phyloP scores from a whole-genome alignment of 2,888 invertebrate genomes.

The Plagodis dolabraria region DNA sequence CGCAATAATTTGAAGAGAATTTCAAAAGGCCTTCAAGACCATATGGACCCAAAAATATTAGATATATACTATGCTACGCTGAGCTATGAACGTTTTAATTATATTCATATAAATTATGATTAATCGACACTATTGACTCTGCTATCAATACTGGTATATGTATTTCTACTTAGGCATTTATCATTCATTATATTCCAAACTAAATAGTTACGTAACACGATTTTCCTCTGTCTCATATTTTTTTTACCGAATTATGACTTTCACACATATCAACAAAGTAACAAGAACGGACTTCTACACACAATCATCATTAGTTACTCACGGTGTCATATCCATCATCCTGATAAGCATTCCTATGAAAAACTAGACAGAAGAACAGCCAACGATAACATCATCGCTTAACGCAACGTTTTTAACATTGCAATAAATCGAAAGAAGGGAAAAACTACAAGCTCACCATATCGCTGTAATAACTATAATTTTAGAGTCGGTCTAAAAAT shows the following conservation, averaged over 20 bases:
- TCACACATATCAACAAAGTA: not conserved
- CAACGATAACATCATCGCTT: conserved; percentile 17
- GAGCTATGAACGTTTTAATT: no score
- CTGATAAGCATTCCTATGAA: conserved; percentile 26
- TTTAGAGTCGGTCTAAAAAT: conserved; percentile 47
- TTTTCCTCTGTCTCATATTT: no score
- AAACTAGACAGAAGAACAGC: conserved; percentile 20
- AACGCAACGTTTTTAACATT: conserved; percentile 10
- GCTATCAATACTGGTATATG: no score
- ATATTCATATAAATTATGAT: no score
- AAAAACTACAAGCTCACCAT: conserved; percentile 27
- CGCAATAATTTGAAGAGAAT: no score
- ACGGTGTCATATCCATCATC: conserved; percentile 28
- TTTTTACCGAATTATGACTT: not conserved
- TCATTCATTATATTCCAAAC: no score
- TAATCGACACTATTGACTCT: no score
- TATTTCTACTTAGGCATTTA: no score
- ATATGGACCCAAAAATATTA: no score
- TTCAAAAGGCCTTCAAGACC: no score
- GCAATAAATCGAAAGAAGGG: conserved; percentile 25
- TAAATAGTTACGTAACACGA: no score
- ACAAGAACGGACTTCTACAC: conserved; percentile 9
- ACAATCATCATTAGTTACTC: conserved; percentile 18
- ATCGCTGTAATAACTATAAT: conserved; percentile 43
- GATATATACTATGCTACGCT: no score